Percentiles rank a stretch among this genome's conserved stretches.
These are phyloP conservation scores for Pseudochirops corinnae DNA, from an alignment of 2,797 vertebrate species.

Conservation along the genomic window DNA sequence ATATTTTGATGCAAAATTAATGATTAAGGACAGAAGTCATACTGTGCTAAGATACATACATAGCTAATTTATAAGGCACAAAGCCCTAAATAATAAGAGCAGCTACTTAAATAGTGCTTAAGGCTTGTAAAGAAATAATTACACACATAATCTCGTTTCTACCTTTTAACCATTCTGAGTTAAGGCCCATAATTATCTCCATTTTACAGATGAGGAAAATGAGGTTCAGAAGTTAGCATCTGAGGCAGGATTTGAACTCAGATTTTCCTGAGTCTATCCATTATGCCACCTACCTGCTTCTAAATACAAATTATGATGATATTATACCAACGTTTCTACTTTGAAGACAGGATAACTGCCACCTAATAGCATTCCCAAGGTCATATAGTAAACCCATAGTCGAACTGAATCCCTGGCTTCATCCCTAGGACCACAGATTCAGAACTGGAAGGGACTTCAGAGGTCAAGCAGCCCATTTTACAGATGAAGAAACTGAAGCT, in stretches of 20 bases:
- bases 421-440: not conserved
- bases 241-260: not conserved
- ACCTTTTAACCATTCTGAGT: not conserved
- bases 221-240: not conserved
- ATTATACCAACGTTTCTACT: not conserved
- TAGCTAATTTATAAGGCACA: not conserved
- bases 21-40: not conserved
- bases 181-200: not conserved
- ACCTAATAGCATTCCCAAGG: not conserved
- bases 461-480: not conserved
- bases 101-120: not conserved
- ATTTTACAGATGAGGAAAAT: not conserved
- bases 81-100: not conserved
- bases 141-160: not conserved
- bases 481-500: not conserved
- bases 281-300: not conserved
- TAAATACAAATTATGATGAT: not conserved
- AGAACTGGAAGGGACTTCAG: not conserved
- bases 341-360: not conserved
- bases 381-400: not conserved
- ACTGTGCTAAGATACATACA: not conserved
- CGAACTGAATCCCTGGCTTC: not conserved
- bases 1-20: not conserved
- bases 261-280: not conserved
- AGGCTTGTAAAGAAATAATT: not conserved